Conservation (phyloP, 2,888 invertebrate species). For the Drosophila cracens region DNA sequence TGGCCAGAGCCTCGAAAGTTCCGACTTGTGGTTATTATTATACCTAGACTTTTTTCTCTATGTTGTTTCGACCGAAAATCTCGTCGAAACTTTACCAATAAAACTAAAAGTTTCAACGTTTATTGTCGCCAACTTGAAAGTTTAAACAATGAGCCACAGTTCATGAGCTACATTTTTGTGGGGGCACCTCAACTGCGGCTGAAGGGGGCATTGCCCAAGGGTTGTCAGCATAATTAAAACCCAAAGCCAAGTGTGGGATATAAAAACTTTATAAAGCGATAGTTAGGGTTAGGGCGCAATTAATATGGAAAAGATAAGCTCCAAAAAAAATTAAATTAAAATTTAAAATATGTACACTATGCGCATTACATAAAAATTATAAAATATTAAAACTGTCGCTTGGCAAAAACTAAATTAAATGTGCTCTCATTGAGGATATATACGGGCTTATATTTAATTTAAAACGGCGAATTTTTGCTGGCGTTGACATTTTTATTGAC, state of each 20-base stretch:
- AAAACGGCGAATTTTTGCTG: conserved; percentile 60
- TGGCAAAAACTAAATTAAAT: conserved; percentile 37
- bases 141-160: conserved; percentile 77
- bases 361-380: conserved; percentile 55
- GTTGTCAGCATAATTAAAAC: conserved; percentile 72
- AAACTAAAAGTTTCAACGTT: conserved; percentile 78
- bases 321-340: conserved; percentile 43
- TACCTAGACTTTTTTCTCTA: conserved; percentile 66
- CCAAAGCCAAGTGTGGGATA: conserved; percentile 52
- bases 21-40: conserved; percentile 74
- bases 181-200: conserved; percentile 21
- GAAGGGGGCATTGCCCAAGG: conserved; percentile 33
- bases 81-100: conserved; percentile 77
- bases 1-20: conserved; percentile 56
- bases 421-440: conserved; percentile 38
- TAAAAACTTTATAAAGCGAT: conserved; percentile 51
- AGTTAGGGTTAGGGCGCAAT: conserved; percentile 46
- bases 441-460: conserved; percentile 59
- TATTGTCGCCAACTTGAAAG: conserved; percentile 79
- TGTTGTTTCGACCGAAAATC: conserved; percentile 72
- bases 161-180: conserved; percentile 72
- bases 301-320: conserved; percentile 65
- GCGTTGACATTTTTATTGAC: conserved; percentile 73
- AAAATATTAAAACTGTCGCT: conserved; percentile 62
- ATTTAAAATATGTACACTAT: conserved; percentile 34